Evolutionary conservation across 2,888 invertebrate species (phyloP).

Genomic region (Meteorus cinctellus): DNA sequence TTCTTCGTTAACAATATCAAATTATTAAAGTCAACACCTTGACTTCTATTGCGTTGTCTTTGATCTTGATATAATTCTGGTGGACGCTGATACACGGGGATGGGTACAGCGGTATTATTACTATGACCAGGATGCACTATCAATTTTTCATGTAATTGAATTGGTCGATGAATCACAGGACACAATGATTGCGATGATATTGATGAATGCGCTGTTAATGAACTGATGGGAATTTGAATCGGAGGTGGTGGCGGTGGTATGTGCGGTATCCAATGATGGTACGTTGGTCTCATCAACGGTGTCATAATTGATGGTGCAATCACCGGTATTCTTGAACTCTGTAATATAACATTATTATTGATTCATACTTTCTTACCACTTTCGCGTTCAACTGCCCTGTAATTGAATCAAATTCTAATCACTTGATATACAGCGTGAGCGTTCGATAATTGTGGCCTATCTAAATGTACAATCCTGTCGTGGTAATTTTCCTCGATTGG

Average conservation of each 20-base stretch:
- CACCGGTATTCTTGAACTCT: constrained; percentile 63
- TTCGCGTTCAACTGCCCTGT: background rate
- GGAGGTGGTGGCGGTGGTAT: constrained; percentile 56
- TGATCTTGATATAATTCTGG: constrained; percentile 63
- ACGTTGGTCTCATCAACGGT: constrained; percentile 57
- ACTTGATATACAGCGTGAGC: constrained; percentile 62
- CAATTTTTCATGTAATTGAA: constrained; percentile 54
- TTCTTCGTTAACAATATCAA: constrained; percentile 68
- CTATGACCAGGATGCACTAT: constrained; percentile 48
- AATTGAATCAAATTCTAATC: constrained; percentile 43
- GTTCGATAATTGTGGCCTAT: constrained; percentile 51
- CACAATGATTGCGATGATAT: constrained; percentile 60
- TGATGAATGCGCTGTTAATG: constrained; percentile 56
- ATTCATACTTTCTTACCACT: background rate
- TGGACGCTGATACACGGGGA: constrained; percentile 68
- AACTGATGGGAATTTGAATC: constrained; percentile 57
- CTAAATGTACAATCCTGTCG: constrained; percentile 64
- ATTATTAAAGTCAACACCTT: constrained; percentile 69
- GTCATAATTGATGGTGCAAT: constrained; percentile 55
- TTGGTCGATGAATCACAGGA: constrained; percentile 61
- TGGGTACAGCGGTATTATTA: constrained; percentile 50
- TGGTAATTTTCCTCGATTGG: constrained; percentile 60
- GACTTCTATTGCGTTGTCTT: constrained; percentile 59
- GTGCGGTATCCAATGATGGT: constrained; percentile 66
- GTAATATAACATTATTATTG: constrained; percentile 33